These are phyloP conservation scores for Desmodus rotundus DNA, from an alignment of 2,113 vertebrate genomes.

Conservation along the genomic window DNA sequence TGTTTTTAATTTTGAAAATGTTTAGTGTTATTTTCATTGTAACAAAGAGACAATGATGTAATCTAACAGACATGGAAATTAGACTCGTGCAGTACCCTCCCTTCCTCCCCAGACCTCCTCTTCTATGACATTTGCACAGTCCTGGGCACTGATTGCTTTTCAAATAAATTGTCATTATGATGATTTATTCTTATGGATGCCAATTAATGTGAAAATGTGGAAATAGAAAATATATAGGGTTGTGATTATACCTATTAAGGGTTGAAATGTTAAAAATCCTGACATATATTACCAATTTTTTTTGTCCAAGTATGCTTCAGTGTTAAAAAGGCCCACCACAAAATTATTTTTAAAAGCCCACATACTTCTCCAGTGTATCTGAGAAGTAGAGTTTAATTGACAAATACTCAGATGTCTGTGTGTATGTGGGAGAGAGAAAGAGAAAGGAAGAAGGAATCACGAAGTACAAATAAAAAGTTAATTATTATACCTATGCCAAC, in stretches of 20 bases:
- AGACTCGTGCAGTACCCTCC: fast-evolving
- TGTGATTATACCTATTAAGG: background rate
- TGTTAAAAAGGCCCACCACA: background rate
- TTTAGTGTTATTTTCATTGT: background rate
- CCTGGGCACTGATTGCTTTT: background rate
- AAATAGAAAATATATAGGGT: background rate
- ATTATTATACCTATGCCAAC: background rate
- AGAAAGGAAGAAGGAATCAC: background rate
- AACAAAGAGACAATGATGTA: background rate
- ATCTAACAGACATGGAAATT: background rate
- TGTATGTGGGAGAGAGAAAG: background rate
- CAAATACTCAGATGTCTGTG: background rate
- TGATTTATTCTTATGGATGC: background rate
- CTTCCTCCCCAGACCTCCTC: background rate
- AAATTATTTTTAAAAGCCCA: background rate
- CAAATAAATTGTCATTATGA: background rate
- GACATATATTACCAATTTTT: background rate
- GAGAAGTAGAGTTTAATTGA: background rate
- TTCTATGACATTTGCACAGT: background rate
- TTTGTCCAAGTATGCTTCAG: background rate
- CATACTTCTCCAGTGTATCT: background rate
- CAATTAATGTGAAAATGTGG: background rate
- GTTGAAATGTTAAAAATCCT: background rate
- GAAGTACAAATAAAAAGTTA: background rate
- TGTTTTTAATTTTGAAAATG: slow-evolving; percentile 15